Percentiles rank a stretch among this genome's conserved stretches.
These are phyloP conservation scores for Brachionus rotundiformis DNA, from an alignment of 1,140 invertebrate genomes.

Conservation along the genomic window DNA sequence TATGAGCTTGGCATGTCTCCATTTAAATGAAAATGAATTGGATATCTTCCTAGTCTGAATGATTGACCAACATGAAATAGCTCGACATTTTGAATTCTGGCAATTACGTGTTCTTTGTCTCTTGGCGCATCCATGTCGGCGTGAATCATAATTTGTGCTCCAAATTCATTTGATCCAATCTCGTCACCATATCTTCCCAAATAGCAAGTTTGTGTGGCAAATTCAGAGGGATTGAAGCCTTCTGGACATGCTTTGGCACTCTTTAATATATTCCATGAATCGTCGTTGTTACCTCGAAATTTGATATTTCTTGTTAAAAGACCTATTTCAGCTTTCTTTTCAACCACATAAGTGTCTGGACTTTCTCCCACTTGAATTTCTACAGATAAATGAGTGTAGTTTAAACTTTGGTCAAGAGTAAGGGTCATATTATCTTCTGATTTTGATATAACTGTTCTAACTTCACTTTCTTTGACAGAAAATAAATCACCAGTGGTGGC, in stretches of 20 bases:
- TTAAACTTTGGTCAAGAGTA: constrained; percentile 56
- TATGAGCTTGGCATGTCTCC: constrained; percentile 59
- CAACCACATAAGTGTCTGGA: neutral
- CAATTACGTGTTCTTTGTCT: neutral
- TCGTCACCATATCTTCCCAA: constrained; percentile 59
- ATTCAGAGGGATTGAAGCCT: constrained; percentile 61
- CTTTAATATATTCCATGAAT: constrained; percentile 49
- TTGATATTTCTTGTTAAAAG: constrained; percentile 53
- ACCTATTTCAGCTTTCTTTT: constrained; percentile 54
- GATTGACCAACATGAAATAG: constrained; percentile 59
- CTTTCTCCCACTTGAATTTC: neutral
- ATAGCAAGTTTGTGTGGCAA: constrained; percentile 60
- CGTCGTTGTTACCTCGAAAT: constrained; percentile 54
- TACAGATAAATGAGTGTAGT: constrained; percentile 54
- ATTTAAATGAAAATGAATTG: constrained; percentile 61
- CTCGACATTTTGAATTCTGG: constrained; percentile 49
- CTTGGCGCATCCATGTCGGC: neutral
- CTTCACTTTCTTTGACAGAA: constrained; percentile 55
- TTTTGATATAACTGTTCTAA: constrained; percentile 55
- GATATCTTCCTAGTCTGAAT: constrained; percentile 62
- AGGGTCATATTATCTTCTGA: constrained; percentile 56
- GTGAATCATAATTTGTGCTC: constrained; percentile 59
- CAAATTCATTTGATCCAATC: constrained; percentile 59
- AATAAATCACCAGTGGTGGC: constrained; percentile 59
- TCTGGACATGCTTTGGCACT: constrained; percentile 57